Base-by-base conservation (phyloP, 2,113 vertebrate species). In the Taurulus bubalis region DNA sequence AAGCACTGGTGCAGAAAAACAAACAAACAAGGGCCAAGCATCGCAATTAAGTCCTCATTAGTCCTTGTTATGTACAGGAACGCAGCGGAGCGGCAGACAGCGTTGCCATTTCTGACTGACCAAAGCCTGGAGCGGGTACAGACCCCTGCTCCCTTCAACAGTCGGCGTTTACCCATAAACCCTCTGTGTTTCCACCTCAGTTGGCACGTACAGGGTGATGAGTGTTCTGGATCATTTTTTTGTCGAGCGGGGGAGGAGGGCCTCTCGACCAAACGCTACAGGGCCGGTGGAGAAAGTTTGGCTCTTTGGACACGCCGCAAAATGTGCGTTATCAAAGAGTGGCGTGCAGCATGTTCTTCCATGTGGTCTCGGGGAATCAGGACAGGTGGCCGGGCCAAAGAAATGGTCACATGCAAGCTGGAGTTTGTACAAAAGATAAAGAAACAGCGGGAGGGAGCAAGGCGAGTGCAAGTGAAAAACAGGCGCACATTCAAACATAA, bases 1-100 rank as follows among this genome's bases (percentile, higher is more conserved):
- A 87, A 90, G 74, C 82, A 72, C 82, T 66, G 84, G 78, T 76
- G 85, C 87, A 87, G 82, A 89, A 90, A 58, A 79, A 86, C 86
- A 94, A 94, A 93, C 92, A 94, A 93, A 92, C 79, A 84, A 80
- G 79, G 70, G 14, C 86, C 51, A 51, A 89, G 88, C 85, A 83
- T 76, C 75, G 11, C 83, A 94, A 95, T 93, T 89, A 92, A 80
- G 85, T 74, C 83, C 91, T 94, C 86, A 86, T 95, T 94, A 95
- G 80, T 79, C 73, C 88, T 77, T 18, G 83, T 93, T 93, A 93
- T 74, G 79, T 32, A 76, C 85, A 84, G 76, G 63, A 77, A 87
- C 49, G 81, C 90, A 94, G 75, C 28, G 1, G 72, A 93, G 90
- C 86, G 65, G 78, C 75, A 89, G 81, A 76, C 60, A 69, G 56